Evolutionary conservation across 2,888 invertebrate species (phyloP), one percentile per base, ranked within the genome.

Genomic region (Drosophila austrosaltans): DNA sequence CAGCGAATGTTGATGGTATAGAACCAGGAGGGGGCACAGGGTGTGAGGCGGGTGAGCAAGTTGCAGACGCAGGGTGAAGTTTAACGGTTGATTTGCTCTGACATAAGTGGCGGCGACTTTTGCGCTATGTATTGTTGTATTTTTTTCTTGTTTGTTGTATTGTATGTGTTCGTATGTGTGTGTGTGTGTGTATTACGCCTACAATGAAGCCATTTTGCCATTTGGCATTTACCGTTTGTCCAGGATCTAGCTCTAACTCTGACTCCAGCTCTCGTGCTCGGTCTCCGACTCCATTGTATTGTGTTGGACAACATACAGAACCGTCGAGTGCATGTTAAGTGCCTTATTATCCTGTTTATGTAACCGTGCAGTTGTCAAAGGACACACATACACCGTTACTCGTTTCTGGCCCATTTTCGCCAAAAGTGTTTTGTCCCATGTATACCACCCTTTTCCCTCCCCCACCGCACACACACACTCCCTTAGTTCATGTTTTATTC

Each of bases 311-410:
- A 77, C 77, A 78, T 61, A 66, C 48, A 74, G 69, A 77, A 66
- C 53, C 76, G 70, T 76, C 73, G 74, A 82, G 81, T 82, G 87
- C 85, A 89, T 87, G 85, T 85, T 89, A 87, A 87, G 87, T 89
- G 85, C 87, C 89, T 89, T 89, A 87, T 87, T 87, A 89, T 82
- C 79, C 77, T 77, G 79, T 76, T 89, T 87, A 87, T 87, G 86
- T 88, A 82, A 82, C 78, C 75, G 81, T 82, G 84, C 84, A 78
- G 77, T 77, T 82, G 79, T 70, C 81, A 75, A 75, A 77, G 69
- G 69, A 76, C 74, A 78, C 65, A 66, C 69, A 53, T 62, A 63
- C 71, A 66, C 73, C 20, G 40, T 30, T 12, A 4, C 4, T 22
- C n/a, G 30, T 22, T 48, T 32, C 20, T 60, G 42, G 25, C 60